Percentiles rank a stretch among this genome's conserved stretches.
Evolutionary conservation across 1,140 invertebrate genomes (phyloP).

Genomic region (Danaus melanippus): DNA sequence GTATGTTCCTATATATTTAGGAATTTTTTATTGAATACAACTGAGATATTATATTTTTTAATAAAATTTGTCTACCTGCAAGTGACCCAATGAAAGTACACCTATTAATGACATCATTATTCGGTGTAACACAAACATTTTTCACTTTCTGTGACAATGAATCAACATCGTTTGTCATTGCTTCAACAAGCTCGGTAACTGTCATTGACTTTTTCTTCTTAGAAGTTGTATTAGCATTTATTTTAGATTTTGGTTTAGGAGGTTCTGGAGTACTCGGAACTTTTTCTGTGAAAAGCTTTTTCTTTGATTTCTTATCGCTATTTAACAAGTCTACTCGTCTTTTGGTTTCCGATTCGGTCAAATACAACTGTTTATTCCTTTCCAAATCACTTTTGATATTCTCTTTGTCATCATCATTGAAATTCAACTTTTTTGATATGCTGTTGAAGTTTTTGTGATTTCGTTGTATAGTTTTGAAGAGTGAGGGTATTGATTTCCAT

Average conservation of each 20-base stretch:
- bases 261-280: slow-evolving; percentile 46
- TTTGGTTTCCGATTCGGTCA: slow-evolving; percentile 47
- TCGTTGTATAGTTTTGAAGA: slow-evolving; percentile 43
- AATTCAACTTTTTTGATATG: slow-evolving; percentile 49
- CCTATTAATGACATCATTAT: slow-evolving; percentile 31
- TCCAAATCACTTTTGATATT: slow-evolving; percentile 40
- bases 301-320: slow-evolving; percentile 49
- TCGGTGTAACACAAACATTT: slow-evolving; percentile 28
- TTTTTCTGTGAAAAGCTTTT: slow-evolving; percentile 59
- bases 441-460: slow-evolving; percentile 37
- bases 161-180: slow-evolving; percentile 39
- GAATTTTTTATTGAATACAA: no score
- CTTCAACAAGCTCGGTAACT: slow-evolving; percentile 47
- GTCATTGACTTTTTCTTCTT: slow-evolving; percentile 46
- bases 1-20: no score
- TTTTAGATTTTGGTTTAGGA: slow-evolving; percentile 26
- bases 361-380: slow-evolving; percentile 41
- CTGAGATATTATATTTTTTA: no score
- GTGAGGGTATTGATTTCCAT: slow-evolving; percentile 57
- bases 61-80: slow-evolving; percentile 34
- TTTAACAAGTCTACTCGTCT: slow-evolving; percentile 22
- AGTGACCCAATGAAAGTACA: slow-evolving; percentile 55
- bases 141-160: slow-evolving; percentile 33
- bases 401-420: slow-evolving; percentile 59
- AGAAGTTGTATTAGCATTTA: slow-evolving; percentile 34